phyloP scores from a whole-genome alignment of 2,797 vertebrate species.

The Leuciscus waleckii region DNA sequence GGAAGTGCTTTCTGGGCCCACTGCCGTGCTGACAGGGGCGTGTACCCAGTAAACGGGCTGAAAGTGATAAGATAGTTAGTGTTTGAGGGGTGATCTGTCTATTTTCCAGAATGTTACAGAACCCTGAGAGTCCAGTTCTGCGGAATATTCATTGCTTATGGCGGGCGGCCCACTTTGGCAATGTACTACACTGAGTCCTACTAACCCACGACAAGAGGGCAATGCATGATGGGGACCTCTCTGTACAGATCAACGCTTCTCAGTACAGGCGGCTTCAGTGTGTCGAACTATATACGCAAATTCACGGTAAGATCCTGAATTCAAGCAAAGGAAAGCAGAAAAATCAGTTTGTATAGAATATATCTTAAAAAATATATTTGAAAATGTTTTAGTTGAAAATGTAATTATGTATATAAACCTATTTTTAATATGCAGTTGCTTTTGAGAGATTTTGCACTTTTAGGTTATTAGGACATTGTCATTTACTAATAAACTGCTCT shows the following conservation, averaged over 20 bases:
- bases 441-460: background rate
- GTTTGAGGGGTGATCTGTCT: conserved; percentile 64
- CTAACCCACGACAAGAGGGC: conserved; percentile 32
- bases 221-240: conserved; percentile 77
- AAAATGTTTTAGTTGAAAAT: background rate
- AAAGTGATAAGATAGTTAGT: conserved; percentile 76
- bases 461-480: background rate
- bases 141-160: background rate
- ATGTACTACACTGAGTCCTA: conserved; percentile 19
- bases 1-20: conserved; percentile 75
- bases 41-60: conserved; percentile 40
- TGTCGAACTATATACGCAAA: conserved; percentile 80
- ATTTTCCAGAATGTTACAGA: conserved; percentile 65
- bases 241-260: conserved; percentile 73
- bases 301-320: conserved; percentile 79
- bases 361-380: background rate
- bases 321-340: background rate
- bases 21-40: conserved; percentile 65
- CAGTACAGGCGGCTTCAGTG: conserved; percentile 78
- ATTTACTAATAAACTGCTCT: background rate
- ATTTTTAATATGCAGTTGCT: background rate
- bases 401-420: background rate
- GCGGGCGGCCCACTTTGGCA: conserved; percentile 3
- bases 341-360: background rate
- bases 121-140: conserved; percentile 13